These are phyloP conservation scores for Helostoma temminkii DNA, from an alignment of 2,797 vertebrate species.

Conservation along the genomic window DNA sequence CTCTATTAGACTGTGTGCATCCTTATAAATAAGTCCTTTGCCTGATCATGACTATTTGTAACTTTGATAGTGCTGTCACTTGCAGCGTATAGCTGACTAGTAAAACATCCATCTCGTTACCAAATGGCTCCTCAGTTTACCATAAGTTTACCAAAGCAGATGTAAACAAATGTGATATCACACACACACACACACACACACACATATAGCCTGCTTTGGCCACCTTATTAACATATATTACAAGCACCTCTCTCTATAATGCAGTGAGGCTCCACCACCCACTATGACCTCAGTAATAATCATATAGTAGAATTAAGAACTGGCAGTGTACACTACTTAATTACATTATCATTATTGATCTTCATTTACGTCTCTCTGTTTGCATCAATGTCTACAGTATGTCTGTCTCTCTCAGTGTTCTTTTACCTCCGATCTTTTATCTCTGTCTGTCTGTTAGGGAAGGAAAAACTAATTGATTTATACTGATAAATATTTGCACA, in stretches of 20 bases:
- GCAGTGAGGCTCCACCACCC: too few species aligned
- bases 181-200: neutral
- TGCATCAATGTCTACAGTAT: neutral
- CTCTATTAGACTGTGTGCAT: conserved; percentile 10
- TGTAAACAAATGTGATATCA: neutral
- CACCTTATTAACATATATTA: too few species aligned
- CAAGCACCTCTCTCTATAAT: too few species aligned
- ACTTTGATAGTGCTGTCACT: conserved; percentile 4
- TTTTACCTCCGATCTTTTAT: conserved; percentile 3
- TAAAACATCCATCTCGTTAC: conserved; percentile 20
- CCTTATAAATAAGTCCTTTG: conserved; percentile 17
- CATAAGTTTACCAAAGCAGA: neutral
- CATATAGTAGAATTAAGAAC: too few species aligned
- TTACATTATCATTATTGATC: conserved; percentile 13
- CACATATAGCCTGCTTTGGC: too few species aligned
- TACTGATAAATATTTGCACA: too few species aligned
- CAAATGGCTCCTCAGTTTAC: neutral
- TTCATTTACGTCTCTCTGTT: conserved; percentile 10
- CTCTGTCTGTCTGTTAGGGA: neutral
- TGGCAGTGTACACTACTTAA: neutral
- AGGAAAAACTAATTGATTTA: too few species aligned
- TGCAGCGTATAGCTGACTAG: conserved; percentile 1
- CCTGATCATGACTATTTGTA: conserved; percentile 33
- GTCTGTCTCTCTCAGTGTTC: conserved; percentile 1
- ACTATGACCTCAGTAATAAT: too few species aligned